Base-by-base conservation (phyloP, 2,113 vertebrate genomes). In the Holacanthus passer region DNA sequence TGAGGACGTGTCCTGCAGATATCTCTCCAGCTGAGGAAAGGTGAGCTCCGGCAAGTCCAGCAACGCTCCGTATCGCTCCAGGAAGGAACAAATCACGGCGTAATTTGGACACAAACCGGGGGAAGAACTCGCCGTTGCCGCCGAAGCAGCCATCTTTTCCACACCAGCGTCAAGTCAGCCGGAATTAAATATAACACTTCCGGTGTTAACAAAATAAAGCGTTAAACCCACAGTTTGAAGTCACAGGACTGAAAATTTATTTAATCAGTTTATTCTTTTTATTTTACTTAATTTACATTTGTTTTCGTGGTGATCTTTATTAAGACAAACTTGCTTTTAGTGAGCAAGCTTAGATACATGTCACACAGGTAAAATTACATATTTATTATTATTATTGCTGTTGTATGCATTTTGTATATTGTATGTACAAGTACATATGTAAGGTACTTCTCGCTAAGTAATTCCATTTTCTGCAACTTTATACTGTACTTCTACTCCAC, bases 61-160 rank as follows among this genome's bases (percentile, higher is more conserved):
- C 86, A 96, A 82, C 35, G 95, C 94, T 60, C 97, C 98, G 86
- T 98, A 99, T 3, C 97, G 96, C 91, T 99, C 98, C 84, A 99
- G 81, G 76, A 99, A 99, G 6, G 97, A 99, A 90, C 98, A 99
- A 78, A 99, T 96, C 39, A 97, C 97, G 86, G 98, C 97, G 94
- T 98, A 99, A 95, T 96, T 97, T 64, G 98, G 97, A 94, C 96
- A 97, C 66, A 97, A 95, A 85, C 95, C 96, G 58, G 96, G 94
- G 92, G 92, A 92, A 94, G 89, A 93, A 93, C 78, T 94, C 95
- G 93, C 93, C 80, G 94, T 94, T 92, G 94, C 95, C 94, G 95
- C 96, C 94, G 95, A 93, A 91, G 96, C 95, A 95, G 96, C 94
- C 95, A 96, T 96, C 92, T 96, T 94, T 95, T 93, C 92, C 93